Evolutionary conservation across 2,888 invertebrate genomes (phyloP).

Genomic region (Lasioglossum morio): DNA sequence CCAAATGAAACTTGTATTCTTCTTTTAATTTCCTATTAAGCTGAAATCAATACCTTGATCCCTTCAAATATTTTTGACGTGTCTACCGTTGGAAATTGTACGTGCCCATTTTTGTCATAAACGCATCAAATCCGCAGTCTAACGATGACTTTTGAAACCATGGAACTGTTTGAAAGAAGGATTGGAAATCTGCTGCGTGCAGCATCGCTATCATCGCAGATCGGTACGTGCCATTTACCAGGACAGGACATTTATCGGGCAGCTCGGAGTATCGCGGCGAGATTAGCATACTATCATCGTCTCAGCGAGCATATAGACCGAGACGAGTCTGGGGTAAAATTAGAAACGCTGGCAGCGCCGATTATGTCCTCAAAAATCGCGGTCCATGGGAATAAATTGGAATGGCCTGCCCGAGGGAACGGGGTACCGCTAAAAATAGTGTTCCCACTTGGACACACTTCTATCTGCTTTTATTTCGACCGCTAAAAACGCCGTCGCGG

Average conservation of each 20-base stretch:
- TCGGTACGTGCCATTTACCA: neutral
- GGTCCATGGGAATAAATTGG: neutral
- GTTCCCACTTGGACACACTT: neutral
- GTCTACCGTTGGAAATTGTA: too few species aligned
- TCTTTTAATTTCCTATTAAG: too few species aligned
- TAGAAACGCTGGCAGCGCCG: neutral
- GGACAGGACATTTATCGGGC: neutral
- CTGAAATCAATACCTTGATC: too few species aligned
- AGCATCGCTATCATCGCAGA: neutral
- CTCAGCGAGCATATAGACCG: neutral
- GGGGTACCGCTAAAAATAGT: neutral
- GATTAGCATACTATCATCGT: neutral
- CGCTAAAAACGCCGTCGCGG: neutral
- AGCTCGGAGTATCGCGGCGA: neutral
- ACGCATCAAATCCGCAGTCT: too few species aligned
- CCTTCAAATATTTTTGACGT: too few species aligned
- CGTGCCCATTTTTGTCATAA: too few species aligned
- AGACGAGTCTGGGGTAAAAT: neutral
- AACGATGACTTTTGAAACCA: too few species aligned
- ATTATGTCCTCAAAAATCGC: slow-evolving; percentile 2
- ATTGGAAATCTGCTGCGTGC: neutral
- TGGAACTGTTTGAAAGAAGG: neutral
- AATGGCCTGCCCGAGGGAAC: neutral
- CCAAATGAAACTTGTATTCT: too few species aligned
- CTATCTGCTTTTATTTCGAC: neutral